A percentile compares a stretch with the other conserved stretches of the same genome.
These are phyloP conservation scores for Himalopsyche tibetana DNA, from an alignment of 2,888 invertebrate genomes.

Conservation along the genomic window DNA sequence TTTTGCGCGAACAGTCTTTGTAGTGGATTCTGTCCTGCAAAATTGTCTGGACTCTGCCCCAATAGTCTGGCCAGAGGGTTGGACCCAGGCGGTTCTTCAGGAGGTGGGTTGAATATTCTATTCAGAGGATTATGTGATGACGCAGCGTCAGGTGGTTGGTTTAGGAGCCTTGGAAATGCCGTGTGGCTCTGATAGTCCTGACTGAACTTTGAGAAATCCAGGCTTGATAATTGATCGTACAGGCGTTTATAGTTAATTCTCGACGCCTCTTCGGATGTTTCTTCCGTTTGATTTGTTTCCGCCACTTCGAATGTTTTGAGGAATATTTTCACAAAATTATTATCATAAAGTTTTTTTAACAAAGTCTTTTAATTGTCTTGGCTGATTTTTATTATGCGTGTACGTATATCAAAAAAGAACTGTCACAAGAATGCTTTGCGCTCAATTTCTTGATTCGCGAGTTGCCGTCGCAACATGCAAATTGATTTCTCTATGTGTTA, in stretches of 20 bases:
- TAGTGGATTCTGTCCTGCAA: constrained; percentile 57
- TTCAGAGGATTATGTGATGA: constrained; percentile 58
- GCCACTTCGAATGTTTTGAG: constrained; percentile 9
- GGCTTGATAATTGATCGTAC: constrained; percentile 64
- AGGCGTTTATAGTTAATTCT: constrained; percentile 60
- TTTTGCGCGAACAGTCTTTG: constrained; percentile 61
- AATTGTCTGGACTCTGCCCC: constrained; percentile 57
- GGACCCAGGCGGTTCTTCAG: constrained; percentile 47
- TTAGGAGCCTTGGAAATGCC: constrained; percentile 75
- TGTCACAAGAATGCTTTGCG: neutral
- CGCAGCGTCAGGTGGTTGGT: constrained; percentile 69
- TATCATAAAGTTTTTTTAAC: neutral
- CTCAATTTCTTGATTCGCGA: neutral
- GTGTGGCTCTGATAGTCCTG: constrained; percentile 67
- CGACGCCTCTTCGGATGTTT: constrained; percentile 50
- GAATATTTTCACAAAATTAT: neutral
- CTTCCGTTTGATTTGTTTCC: constrained; percentile 42
- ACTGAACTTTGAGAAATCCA: constrained; percentile 66
- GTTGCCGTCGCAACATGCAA: constrained; percentile 56
- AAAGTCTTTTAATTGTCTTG: neutral
- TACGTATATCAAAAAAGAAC: neutral
- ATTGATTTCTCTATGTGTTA: neutral
- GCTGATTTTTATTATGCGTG: neutral
- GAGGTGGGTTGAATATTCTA: constrained; percentile 58
- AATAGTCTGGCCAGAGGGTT: constrained; percentile 62